Percentiles rank a stretch among this genome's conserved stretches.
These are phyloP conservation scores for Baccha elongata DNA, from an alignment of 2,888 invertebrate genomes.

Conservation along the genomic window DNA sequence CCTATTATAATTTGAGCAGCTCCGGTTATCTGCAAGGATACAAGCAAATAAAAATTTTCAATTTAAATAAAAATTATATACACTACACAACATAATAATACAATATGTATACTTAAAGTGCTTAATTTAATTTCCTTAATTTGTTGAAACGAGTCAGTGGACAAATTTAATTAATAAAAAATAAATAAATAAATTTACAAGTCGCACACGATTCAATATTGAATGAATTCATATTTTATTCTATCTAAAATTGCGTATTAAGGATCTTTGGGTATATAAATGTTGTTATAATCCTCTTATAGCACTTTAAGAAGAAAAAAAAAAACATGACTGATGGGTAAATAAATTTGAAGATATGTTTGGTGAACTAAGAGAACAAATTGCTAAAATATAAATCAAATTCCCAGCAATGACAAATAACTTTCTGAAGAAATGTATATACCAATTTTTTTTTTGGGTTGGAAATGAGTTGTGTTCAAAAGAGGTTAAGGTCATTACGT, in stretches of 20 bases:
- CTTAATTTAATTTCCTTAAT: slow-evolving; percentile 24
- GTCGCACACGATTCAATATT: neutral
- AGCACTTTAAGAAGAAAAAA: neutral
- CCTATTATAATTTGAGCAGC: slow-evolving; percentile 82
- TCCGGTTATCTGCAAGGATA: slow-evolving; percentile 80
- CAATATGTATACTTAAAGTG: slow-evolving; percentile 22
- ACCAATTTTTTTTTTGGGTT: neutral
- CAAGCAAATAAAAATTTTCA: slow-evolving; percentile 16
- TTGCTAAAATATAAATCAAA: neutral
- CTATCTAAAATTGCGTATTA: neutral
- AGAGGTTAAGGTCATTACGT: neutral
- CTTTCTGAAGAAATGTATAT: neutral
- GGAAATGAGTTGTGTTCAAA: neutral
- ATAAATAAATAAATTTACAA: neutral
- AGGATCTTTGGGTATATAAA: neutral
- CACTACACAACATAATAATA: neutral
- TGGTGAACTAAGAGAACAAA: neutral
- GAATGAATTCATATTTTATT: neutral
- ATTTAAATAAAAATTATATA: slow-evolving; percentile 6
- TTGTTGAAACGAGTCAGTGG: neutral
- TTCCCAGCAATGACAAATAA: neutral
- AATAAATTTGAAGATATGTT: neutral
- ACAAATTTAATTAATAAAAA: slow-evolving; percentile 22
- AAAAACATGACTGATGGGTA: neutral
- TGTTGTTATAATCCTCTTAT: slow-evolving; percentile 1